Conservation (phyloP, 2,797 vertebrate genomes). For the Gallinago nigripennis region DNA sequence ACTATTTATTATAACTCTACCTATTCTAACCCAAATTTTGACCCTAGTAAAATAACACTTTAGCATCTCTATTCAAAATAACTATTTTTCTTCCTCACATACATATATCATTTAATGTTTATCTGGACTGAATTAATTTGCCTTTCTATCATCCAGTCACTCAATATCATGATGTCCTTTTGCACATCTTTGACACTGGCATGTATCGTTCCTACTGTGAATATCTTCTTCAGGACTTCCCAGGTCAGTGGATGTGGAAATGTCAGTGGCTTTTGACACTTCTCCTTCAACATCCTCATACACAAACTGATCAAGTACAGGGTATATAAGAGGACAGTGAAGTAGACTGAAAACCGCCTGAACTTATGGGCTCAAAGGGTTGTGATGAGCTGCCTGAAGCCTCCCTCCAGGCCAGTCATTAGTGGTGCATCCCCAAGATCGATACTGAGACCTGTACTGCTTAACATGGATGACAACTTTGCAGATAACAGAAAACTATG, state of each 20-base stretch:
- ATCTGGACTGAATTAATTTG: neutral
- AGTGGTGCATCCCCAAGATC: neutral
- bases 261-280: neutral
- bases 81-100: neutral
- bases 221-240: neutral
- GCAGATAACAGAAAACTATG: neutral
- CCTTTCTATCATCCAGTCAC: neutral
- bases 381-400: neutral
- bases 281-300: neutral
- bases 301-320: neutral
- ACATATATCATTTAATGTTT: neutral
- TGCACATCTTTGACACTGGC: neutral
- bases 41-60: neutral
- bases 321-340: neutral
- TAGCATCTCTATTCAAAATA: neutral
- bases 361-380: neutral
- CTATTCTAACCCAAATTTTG: neutral
- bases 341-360: neutral
- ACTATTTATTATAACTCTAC: neutral
- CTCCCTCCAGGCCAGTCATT: neutral
- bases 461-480: neutral
- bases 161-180: neutral
- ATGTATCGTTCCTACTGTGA: neutral
- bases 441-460: neutral
- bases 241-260: neutral